Evolutionary conservation across 2,113 vertebrate species (phyloP).

Genomic region (Corydoras sp.): DNA sequence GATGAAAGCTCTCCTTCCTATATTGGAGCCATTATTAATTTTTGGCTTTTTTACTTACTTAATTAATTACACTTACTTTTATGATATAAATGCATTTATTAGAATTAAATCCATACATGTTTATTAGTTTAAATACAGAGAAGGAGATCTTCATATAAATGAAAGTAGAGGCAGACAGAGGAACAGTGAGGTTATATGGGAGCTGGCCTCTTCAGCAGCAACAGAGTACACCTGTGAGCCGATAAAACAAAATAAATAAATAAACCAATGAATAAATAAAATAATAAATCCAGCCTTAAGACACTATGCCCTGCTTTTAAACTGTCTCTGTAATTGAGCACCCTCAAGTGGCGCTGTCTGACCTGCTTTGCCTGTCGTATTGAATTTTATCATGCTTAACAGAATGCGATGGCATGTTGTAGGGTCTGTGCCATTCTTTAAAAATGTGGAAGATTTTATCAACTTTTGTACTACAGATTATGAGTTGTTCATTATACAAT

Average conservation of each 20-base stretch:
- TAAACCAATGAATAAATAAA: too few relatives aligned
- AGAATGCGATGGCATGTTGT: neutral
- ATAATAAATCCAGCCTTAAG: neutral
- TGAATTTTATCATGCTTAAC: conserved; percentile 15
- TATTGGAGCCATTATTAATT: conserved; percentile 1
- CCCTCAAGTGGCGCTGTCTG: conserved; percentile 26
- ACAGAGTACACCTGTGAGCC: neutral
- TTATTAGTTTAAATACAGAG: conserved; percentile 24
- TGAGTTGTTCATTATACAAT: conserved; percentile 42
- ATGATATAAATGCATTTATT: too few relatives aligned
- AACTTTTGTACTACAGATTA: conserved; percentile 26
- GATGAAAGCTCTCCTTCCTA: conserved; percentile 26
- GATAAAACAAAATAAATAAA: too few relatives aligned
- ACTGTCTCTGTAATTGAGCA: conserved; percentile 29
- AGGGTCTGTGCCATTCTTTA: neutral
- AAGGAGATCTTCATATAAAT: conserved; percentile 26
- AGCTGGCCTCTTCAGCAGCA: conserved; percentile 25
- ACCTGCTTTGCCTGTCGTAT: conserved; percentile 10
- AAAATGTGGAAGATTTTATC: neutral
- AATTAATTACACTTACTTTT: too few relatives aligned
- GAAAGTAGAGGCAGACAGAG: conserved; percentile 29
- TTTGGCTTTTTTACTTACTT: too few relatives aligned
- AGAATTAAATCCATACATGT: conserved; percentile 10
- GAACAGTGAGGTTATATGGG: conserved; percentile 28
- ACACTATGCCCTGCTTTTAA: conserved; percentile 10